Evolutionary conservation across 2,888 invertebrate species (phyloP), one percentile per base, ranked within the genome.

Genomic region (Apamea crenata): DNA sequence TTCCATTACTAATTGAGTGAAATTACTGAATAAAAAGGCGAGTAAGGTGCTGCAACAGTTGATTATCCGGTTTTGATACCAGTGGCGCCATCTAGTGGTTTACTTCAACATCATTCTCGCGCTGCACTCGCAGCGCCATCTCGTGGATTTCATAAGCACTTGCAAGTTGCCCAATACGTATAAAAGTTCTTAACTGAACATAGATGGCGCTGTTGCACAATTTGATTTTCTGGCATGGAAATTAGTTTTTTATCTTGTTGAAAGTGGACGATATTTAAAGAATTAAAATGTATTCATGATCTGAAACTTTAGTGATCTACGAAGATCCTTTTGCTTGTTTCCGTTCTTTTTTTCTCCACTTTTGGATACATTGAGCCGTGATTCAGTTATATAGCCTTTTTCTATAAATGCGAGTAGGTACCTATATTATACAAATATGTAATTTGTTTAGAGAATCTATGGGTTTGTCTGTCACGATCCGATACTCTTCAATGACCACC

Each of bases 381-480:
- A 32, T 53, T 14, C 25, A 25, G 6, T 56, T 14, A 12, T 8
- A 29, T 10, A 12, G 6, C 1, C 2, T 25, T 50, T 63, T 63
- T 53, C 12, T 32, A 2, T 18, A 25, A 4, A 47, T n/a, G 50
- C 14, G 25, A 47, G 6, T 47, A n/a, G n/a, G n/a, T n/a, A n/a
- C n/a, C n/a, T n/a, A 8, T 12, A 10, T 18, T 36, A 25, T 2
- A 18, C 14, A 21, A 25, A 40, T 69, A n/a, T 2, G 0, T 61
- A 14, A 1, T 32, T 25, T 36, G 16, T 29, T 32, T 76, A 68
- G 7, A 53, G 32, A 73, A 29, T 59, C 25, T 61, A 83, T 74
- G 40, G 67, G 78, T 77, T 71, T 70, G 82, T 73, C 73, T 82
- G 84, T 86, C 87, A 87, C 87, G 87, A 84, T 80, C 73, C 78